phyloP scores from a whole-genome alignment of 2,888 invertebrate genomes.

The Pristionchus maxplancki region DNA sequence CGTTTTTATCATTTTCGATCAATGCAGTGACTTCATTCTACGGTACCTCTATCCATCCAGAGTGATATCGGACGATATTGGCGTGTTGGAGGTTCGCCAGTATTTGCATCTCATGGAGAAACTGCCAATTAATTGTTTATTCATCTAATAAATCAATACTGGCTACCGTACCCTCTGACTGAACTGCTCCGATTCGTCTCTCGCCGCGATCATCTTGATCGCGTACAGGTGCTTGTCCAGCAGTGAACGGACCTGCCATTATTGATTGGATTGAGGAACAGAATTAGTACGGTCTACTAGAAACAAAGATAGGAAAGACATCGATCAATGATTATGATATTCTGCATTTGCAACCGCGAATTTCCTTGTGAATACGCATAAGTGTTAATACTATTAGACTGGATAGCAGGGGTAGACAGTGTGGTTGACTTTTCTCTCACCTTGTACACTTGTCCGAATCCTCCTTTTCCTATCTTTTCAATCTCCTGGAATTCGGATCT shows the following conservation, averaged over 20 bases:
- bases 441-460: slow-evolving; percentile 50
- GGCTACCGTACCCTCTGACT: slow-evolving; percentile 49
- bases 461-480: slow-evolving; percentile 41
- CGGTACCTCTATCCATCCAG: slow-evolving; percentile 47
- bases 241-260: slow-evolving; percentile 35
- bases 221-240: slow-evolving; percentile 51
- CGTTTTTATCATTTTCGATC: neutral
- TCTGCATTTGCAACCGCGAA: too few species aligned
- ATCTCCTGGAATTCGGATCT: slow-evolving; percentile 47
- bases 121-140: neutral
- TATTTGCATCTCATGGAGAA: slow-evolving; percentile 48
- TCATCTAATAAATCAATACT: neutral
- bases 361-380: too few species aligned
- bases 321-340: too few species aligned
- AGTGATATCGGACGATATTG: slow-evolving; percentile 50
- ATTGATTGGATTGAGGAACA: too few species aligned
- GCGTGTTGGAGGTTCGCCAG: slow-evolving; percentile 32
- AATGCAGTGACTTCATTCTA: neutral
- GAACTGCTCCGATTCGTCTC: slow-evolving; percentile 26
- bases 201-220: slow-evolving; percentile 39
- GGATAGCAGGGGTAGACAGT: too few species aligned
- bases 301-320: too few species aligned
- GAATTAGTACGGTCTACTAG: too few species aligned
- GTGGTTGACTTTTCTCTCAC: too few species aligned
- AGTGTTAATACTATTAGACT: too few species aligned